phyloP scores from a whole-genome alignment of 2,888 invertebrate genomes.

The Melinaea marsaeus region DNA sequence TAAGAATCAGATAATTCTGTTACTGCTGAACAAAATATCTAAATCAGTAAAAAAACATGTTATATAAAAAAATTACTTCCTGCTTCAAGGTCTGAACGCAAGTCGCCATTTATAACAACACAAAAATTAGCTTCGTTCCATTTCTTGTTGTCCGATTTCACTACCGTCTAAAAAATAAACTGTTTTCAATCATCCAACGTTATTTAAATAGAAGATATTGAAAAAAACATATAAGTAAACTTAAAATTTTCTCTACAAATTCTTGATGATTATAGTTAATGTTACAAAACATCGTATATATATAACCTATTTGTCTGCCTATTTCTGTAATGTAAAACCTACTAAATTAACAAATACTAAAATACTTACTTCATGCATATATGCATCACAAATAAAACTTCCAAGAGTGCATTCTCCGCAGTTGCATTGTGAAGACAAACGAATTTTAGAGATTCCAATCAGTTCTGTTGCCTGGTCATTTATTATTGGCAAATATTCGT shows the following conservation, averaged over 20 bases:
- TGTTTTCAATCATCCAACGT: not conserved
- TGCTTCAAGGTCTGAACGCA: constrained; percentile 80
- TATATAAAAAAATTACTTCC: constrained; percentile 72
- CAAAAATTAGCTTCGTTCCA: constrained; percentile 85
- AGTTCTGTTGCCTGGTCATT: constrained; percentile 72
- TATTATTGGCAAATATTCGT: constrained; percentile 78
- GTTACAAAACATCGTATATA: no score
- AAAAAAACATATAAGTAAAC: no score
- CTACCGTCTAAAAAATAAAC: constrained; percentile 60
- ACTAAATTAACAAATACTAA: not conserved
- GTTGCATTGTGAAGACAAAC: constrained; percentile 53
- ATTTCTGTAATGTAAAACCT: not conserved
- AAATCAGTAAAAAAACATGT: no score
- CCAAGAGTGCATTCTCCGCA: constrained; percentile 84
- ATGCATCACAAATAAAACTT: constrained; percentile 84
- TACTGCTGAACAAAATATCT: no score
- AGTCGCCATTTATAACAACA: constrained; percentile 82
- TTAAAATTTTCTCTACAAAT: no score
- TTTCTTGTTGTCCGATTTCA: constrained; percentile 59
- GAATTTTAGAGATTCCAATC: constrained; percentile 79
- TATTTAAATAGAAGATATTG: no score
- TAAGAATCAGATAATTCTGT: no score
- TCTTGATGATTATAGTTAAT: no score
- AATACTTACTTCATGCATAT: constrained; percentile 78
- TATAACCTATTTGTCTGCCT: not conserved